Evolutionary conservation across 2,888 invertebrate genomes (phyloP).

Genomic region (Parnassius mnemosyne): DNA sequence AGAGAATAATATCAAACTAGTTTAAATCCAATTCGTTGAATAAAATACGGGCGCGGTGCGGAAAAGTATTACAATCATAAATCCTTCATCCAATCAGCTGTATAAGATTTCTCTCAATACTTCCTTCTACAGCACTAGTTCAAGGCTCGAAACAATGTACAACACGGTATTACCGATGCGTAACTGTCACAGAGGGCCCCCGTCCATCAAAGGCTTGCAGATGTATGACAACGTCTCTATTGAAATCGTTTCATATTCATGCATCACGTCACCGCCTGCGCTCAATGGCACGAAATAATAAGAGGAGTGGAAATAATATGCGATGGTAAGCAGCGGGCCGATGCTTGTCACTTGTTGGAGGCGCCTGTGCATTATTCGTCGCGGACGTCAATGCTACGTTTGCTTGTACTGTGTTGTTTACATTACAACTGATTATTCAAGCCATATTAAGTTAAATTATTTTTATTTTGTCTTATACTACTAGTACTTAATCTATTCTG

Average conservation of each 20-base stretch:
- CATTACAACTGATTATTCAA: not conserved
- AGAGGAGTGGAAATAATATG: conserved; percentile 55
- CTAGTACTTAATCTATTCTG: too few species aligned
- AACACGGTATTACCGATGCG: conserved; percentile 40
- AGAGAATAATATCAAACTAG: conserved; percentile 5
- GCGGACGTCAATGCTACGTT: conserved; percentile 26
- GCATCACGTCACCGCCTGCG: conserved; percentile 46
- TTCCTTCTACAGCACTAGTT: conserved; percentile 44
- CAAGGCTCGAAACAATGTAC: conserved; percentile 62
- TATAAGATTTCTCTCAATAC: conserved; percentile 28
- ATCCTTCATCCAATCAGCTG: conserved; percentile 23
- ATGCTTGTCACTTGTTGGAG: conserved; percentile 43
- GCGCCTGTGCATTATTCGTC: conserved; percentile 27
- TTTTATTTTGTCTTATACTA: not conserved
- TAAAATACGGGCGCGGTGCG: conserved; percentile 16
- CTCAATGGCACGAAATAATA: conserved; percentile 64
- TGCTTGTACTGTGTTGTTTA: not conserved
- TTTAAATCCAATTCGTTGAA: conserved; percentile 13
- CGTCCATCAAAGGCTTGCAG: conserved; percentile 54
- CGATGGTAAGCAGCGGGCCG: conserved; percentile 53
- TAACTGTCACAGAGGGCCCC: conserved; percentile 48
- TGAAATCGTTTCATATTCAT: conserved; percentile 73
- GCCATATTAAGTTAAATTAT: not conserved
- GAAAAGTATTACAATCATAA: conserved; percentile 23
- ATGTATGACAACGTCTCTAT: conserved; percentile 75